A percentile compares a stretch with the other conserved stretches of the same genome.
Evolutionary conservation across 2,113 vertebrate genomes (phyloP).

Genomic region (Microcebus ravelobensis): DNA sequence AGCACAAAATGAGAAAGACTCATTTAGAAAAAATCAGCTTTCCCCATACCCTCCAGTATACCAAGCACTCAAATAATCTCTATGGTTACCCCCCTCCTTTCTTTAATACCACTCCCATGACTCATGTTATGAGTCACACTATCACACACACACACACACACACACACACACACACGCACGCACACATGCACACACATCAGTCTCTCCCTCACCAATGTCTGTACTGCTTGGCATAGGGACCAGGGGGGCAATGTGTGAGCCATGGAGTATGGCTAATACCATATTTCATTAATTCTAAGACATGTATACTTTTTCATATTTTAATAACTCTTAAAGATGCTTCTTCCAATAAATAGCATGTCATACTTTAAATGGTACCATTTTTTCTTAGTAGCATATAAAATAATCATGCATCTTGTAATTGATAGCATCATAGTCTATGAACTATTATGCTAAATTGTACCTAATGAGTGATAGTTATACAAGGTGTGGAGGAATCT

Average conservation of each 20-base stretch:
- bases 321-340: not conserved
- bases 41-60: not conserved
- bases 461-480: not conserved
- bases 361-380: not conserved
- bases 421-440: not conserved
- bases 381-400: not conserved
- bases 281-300: constrained; percentile 31
- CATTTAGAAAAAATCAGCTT: constrained; percentile 45
- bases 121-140: not conserved
- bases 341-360: not conserved
- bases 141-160: too few species aligned
- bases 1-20: constrained; percentile 19
- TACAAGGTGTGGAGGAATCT: not conserved
- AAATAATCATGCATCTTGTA: not conserved
- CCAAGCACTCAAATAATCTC: not conserved
- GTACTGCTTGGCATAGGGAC: too few species aligned
- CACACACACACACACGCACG: too few species aligned
- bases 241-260: not conserved
- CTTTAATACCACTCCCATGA: not conserved
- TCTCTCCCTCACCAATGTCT: not conserved
- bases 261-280: not conserved
- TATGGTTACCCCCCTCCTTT: not conserved
- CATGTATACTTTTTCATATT: not conserved
- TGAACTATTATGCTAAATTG: not conserved
- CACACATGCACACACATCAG: not conserved